phyloP scores from a whole-genome alignment of 2,888 invertebrate genomes.

The Drosophila greeni region DNA sequence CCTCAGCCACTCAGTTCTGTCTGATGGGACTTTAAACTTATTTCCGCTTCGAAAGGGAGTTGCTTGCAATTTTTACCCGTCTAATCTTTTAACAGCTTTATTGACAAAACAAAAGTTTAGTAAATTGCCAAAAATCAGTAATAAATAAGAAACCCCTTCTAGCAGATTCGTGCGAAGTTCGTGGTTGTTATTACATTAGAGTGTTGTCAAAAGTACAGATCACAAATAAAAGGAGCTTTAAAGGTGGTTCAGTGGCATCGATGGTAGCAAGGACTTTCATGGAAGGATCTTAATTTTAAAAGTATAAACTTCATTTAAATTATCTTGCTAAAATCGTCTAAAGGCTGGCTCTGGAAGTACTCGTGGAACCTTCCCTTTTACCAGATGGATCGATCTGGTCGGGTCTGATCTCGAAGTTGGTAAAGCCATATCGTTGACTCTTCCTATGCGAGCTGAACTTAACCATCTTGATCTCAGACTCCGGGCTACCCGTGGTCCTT shows the following conservation, averaged over 20 bases:
- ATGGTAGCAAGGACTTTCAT: neutral
- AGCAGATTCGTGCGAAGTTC: neutral
- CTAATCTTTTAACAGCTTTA: too few species aligned
- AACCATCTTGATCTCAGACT: slow-evolving; percentile 84
- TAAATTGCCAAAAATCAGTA: too few species aligned
- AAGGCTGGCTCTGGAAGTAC: neutral
- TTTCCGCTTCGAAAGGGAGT: neutral
- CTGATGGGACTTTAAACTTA: neutral
- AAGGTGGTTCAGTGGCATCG: neutral
- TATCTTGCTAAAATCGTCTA: neutral
- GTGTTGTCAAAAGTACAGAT: neutral
- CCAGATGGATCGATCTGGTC: slow-evolving; percentile 13
- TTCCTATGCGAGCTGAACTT: slow-evolving; percentile 80
- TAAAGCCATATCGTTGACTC: slow-evolving; percentile 43
- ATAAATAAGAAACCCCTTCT: neutral
- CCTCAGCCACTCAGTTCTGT: slow-evolving; percentile 4
- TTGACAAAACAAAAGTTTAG: neutral
- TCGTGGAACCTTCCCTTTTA: too few species aligned
- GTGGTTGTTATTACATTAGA: neutral
- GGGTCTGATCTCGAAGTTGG: slow-evolving; percentile 54
- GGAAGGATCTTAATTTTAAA: neutral
- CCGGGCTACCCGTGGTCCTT: slow-evolving; percentile 85
- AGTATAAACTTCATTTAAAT: neutral
- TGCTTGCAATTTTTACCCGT: too few species aligned
- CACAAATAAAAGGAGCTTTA: neutral